Percentiles rank a stretch among this genome's conserved stretches.
Evolutionary conservation across 2,888 invertebrate species (phyloP).

Genomic region (Sarcophaga caerulescens): DNA sequence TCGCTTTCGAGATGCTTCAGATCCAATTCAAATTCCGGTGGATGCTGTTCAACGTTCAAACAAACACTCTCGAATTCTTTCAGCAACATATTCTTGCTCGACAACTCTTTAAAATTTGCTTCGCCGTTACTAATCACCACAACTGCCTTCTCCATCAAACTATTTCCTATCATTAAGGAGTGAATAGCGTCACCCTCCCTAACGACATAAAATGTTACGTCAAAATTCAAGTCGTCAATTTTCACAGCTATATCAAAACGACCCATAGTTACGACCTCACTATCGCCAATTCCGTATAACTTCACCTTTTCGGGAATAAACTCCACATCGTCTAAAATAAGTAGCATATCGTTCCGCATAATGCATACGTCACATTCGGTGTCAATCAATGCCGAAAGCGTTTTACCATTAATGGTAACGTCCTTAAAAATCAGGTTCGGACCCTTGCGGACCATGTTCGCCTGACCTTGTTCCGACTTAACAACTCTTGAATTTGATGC

Average conservation of each 20-base stretch:
- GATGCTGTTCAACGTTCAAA: background rate
- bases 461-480: background rate
- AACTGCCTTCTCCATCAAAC: conserved; percentile 11
- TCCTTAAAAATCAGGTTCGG: background rate
- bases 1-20: background rate
- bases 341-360: too few relatives aligned
- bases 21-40: background rate
- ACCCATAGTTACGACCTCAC: too few relatives aligned
- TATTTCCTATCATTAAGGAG: conserved; percentile 33
- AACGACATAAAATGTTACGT: too few relatives aligned
- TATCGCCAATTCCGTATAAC: too few relatives aligned
- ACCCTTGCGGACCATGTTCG: background rate
- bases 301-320: too few relatives aligned
- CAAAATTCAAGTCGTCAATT: too few relatives aligned
- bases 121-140: conserved; percentile 19
- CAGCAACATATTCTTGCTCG: background rate
- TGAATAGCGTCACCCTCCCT: background rate
- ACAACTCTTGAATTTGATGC: too few relatives aligned
- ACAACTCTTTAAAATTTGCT: background rate
- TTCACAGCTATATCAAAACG: too few relatives aligned
- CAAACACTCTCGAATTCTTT: conserved; percentile 19
- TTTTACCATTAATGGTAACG: background rate
- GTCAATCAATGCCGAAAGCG: too few relatives aligned
- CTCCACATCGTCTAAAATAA: too few relatives aligned
- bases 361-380: too few relatives aligned